Evolutionary conservation across 2,888 invertebrate genomes (phyloP), one percentile per base, ranked within the genome.

Genomic region (Rhorus exstirpatorius): DNA sequence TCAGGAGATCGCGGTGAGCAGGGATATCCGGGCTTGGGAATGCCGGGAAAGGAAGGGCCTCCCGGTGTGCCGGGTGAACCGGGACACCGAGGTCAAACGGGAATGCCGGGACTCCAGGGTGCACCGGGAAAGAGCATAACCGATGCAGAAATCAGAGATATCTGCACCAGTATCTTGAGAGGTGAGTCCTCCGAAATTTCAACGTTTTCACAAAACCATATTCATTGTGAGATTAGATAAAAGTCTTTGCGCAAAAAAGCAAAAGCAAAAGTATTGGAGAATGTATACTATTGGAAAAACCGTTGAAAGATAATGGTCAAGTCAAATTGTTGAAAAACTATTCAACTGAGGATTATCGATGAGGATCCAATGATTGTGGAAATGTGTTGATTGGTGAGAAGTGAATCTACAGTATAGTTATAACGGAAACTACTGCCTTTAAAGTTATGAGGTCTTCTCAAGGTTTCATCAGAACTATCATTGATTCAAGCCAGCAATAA

Each of bases 121-220:
- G 92, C 93, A 10, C 93, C 94, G 1, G 96, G 94, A 89, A 92
- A 93, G 83, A 95, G 95, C 86, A 94, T 96, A 84, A 94, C 95
- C 0, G 97, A 97, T 91, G 93, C 94, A 3, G 97, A 97, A 93
- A 94, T 98, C 17, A 94, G 96, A 85, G 97, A 97, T 86, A 96
- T 98, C 87, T 97, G 97, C 91, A 95, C 96, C 86, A 95, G 95
- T 63, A 95, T 98, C 61, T 94, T 98, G 60, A 94, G 96, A 94
- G 97, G 97, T 97, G 93, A 91, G 88, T 70, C 24, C 3, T 6
- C 10, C 12, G 1, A 58, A 3, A 2, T 7, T n/a, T 4, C n/a
- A 6, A 12, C 0, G 21, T 24, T 31, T 38, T 38, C 38, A 38
- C 38, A 1, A 8, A 38, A 38, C 4, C 10, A 38, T 46, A 46